Evolutionary conservation across 2,797 vertebrate species (phyloP).

Genomic region (Denticeps clupeoides): DNA sequence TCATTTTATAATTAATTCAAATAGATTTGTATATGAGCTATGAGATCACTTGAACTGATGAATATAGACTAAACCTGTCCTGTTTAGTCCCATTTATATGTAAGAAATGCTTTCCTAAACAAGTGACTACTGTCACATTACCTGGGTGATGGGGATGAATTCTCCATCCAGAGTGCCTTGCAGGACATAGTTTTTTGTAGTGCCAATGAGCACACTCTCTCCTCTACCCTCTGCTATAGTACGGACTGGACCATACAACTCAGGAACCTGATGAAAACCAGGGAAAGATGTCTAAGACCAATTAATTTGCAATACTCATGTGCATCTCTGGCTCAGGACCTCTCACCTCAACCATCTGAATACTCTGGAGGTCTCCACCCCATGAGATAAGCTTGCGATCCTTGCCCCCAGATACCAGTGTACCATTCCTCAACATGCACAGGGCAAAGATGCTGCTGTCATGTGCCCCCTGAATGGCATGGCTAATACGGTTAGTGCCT

Average conservation of each 20-base stretch:
- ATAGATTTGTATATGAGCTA: no score
- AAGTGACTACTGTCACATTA: slow-evolving; percentile 26
- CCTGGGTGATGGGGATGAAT: slow-evolving; percentile 88
- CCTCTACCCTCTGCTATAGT: slow-evolving; percentile 90
- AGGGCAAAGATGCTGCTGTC: slow-evolving; percentile 93
- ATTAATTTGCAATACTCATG: background rate
- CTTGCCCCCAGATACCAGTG: slow-evolving; percentile 88
- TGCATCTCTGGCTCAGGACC: background rate
- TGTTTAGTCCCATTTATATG: background rate
- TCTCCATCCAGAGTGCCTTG: slow-evolving; percentile 82
- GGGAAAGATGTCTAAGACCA: background rate
- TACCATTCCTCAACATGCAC: slow-evolving; percentile 88
- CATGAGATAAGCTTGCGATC: slow-evolving; percentile 87
- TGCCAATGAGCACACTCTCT: slow-evolving; percentile 82
- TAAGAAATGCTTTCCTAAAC: background rate
- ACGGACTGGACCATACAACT: slow-evolving; percentile 84
- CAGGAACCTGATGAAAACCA: slow-evolving; percentile 70
- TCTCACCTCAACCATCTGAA: slow-evolving; percentile 79
- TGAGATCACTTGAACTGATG: no score
- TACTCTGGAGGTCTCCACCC: slow-evolving; percentile 85
- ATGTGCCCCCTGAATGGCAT: slow-evolving; percentile 82
- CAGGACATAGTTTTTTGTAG: slow-evolving; percentile 87
- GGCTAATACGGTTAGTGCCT: slow-evolving; percentile 95
- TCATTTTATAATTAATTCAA: no score
- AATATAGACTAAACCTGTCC: no score